phyloP scores from a whole-genome alignment of 2,888 invertebrate species.

The Eucera pruinosa region DNA sequence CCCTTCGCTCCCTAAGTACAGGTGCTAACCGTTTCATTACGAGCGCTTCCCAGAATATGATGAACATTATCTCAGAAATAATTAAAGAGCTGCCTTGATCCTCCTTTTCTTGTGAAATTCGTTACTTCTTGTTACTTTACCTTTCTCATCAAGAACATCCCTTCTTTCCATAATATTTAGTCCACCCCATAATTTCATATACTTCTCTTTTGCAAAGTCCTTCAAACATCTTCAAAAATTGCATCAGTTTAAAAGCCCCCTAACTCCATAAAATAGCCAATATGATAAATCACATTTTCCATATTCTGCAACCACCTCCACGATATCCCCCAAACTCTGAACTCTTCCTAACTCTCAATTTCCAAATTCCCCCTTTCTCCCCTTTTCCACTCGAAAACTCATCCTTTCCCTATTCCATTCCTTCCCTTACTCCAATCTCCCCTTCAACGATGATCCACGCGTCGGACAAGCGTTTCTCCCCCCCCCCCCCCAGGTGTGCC shows the following conservation, averaged over 20 bases:
- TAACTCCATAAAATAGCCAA: background rate
- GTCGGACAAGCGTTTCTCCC: background rate
- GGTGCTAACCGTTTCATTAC: conserved; percentile 26
- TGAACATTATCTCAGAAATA: conserved; percentile 18
- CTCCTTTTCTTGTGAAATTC: background rate
- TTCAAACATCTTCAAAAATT: background rate
- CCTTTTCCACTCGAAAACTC: background rate
- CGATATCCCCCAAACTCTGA: background rate
- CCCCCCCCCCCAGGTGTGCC: conserved; percentile 23
- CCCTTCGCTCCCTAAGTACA: background rate
- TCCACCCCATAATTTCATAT: background rate
- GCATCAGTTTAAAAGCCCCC: conserved; percentile 3
- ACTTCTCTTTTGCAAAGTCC: background rate
- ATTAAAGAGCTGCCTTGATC: conserved; percentile 14
- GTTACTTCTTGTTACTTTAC: background rate
- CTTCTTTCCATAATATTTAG: background rate
- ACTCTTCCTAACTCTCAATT: no score
- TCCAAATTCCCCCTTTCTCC: no score
- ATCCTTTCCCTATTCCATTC: background rate
- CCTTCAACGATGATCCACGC: background rate
- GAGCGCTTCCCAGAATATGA: background rate
- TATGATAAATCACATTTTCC: background rate
- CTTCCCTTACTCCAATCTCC: background rate
- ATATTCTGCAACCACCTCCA: background rate
- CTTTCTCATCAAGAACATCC: background rate